A percentile compares a stretch with the other conserved stretches of the same genome.
These are phyloP conservation scores for Eurypyga helias DNA, from an alignment of 2,113 vertebrate species.

Conservation along the genomic window DNA sequence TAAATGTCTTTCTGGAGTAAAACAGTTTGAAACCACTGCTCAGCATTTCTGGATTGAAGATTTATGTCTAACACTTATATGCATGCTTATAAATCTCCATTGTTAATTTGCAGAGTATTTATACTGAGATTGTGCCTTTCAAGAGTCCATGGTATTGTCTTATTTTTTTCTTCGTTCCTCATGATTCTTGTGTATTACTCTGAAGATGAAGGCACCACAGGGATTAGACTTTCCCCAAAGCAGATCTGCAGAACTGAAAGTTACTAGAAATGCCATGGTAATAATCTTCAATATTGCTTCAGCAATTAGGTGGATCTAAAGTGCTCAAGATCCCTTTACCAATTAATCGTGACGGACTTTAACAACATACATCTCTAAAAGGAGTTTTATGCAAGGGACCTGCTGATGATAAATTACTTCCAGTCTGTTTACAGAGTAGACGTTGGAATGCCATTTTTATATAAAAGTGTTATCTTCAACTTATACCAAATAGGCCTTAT, in stretches of 20 bases:
- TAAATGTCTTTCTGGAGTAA: background rate
- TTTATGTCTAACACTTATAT: background rate
- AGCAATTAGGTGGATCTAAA: conserved; percentile 7
- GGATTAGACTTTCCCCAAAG: background rate
- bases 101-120: background rate
- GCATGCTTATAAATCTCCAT: background rate
- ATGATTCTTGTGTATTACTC: background rate
- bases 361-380: background rate
- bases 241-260: background rate
- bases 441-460: background rate
- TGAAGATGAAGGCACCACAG: background rate
- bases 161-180: background rate
- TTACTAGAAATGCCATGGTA: background rate
- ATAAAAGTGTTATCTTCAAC: background rate
- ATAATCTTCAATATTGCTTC: background rate
- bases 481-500: background rate
- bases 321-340: background rate
- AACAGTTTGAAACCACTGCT: background rate
- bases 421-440: background rate
- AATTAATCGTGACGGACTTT: background rate
- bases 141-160: background rate
- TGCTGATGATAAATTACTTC: background rate
- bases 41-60: background rate
- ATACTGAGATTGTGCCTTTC: background rate
- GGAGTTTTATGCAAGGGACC: background rate